These are phyloP conservation scores for Scomber colias DNA, from an alignment of 2,113 vertebrate species.

Conservation along the genomic window DNA sequence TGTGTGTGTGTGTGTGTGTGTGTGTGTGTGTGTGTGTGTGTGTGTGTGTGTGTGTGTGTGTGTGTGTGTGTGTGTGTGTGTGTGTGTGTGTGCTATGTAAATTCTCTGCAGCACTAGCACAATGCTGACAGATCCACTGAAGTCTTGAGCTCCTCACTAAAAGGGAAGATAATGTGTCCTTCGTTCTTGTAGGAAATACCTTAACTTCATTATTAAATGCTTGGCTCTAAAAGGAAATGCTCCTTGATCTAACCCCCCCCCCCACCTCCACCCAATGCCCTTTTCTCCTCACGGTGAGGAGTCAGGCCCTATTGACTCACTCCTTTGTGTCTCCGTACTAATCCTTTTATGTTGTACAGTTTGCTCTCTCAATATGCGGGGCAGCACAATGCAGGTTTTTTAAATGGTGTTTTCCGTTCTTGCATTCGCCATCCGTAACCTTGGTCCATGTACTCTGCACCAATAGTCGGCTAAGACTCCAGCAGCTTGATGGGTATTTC, in stretches of 20 bases:
- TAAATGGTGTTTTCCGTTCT: slow-evolving; percentile 55
- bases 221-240: slow-evolving; percentile 46
- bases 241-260: background rate
- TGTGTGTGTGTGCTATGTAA: background rate
- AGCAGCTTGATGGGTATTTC: slow-evolving; percentile 56
- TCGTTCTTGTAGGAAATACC: slow-evolving; percentile 62
- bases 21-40: background rate
- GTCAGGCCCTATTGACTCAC: slow-evolving; percentile 52
- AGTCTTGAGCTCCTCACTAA: slow-evolving; percentile 37
- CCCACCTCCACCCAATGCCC: slow-evolving; percentile 5
- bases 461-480: slow-evolving; percentile 42
- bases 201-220: slow-evolving; percentile 63
- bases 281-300: slow-evolving; percentile 26
- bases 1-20: background rate
- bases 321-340: slow-evolving; percentile 52
- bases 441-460: slow-evolving; percentile 62
- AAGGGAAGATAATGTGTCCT: slow-evolving; percentile 57
- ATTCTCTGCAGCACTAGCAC: slow-evolving; percentile 35
- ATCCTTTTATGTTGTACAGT: slow-evolving; percentile 68
- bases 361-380: slow-evolving; percentile 67
- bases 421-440: slow-evolving; percentile 66
- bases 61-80: background rate
- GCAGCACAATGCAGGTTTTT: slow-evolving; percentile 68
- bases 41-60: background rate
- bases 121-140: slow-evolving; percentile 42